A percentile compares a stretch with the other conserved stretches of the same genome.
Evolutionary conservation across 2,888 invertebrate genomes (phyloP).

Genomic region (Orgyia antiqua): DNA sequence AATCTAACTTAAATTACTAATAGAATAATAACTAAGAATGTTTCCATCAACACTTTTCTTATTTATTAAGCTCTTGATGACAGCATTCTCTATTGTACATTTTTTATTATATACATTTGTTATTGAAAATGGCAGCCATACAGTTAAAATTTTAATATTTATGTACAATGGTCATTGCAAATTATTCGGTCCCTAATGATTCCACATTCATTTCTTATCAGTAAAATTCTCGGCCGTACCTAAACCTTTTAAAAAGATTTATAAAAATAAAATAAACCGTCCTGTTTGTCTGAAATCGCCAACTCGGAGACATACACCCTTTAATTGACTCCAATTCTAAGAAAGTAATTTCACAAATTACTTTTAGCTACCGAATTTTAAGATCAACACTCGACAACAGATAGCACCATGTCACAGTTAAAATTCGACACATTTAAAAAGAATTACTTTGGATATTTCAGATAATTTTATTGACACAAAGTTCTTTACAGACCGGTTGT

Average conservation of each 20-base stretch:
- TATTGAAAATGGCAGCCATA: too few relatives aligned
- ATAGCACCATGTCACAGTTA: constrained; percentile 45
- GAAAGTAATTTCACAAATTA: constrained; percentile 79
- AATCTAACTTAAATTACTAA: too few relatives aligned
- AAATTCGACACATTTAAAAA: not conserved
- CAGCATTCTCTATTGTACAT: too few relatives aligned
- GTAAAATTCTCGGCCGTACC: constrained; percentile 12
- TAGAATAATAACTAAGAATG: too few relatives aligned
- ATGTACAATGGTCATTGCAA: too few relatives aligned
- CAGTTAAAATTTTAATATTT: too few relatives aligned
- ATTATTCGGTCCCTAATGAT: too few relatives aligned
- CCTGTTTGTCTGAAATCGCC: constrained; percentile 32
- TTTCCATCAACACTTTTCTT: too few relatives aligned
- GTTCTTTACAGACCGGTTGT: constrained; percentile 44
- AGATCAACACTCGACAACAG: constrained; percentile 51
- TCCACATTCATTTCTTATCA: constrained; percentile 5
- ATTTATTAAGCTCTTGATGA: too few relatives aligned
- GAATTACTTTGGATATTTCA: not conserved
- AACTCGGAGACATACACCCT: constrained; percentile 27
- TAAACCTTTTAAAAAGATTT: constrained; percentile 27
- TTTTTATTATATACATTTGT: too few relatives aligned
- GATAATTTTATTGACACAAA: constrained; percentile 36
- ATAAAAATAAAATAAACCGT: constrained; percentile 29
- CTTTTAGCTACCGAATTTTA: constrained; percentile 72
- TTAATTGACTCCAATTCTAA: constrained; percentile 75